Evolutionary conservation across 2,888 invertebrate species (phyloP).

Genomic region (Chaetogeoica ovagalla): DNA sequence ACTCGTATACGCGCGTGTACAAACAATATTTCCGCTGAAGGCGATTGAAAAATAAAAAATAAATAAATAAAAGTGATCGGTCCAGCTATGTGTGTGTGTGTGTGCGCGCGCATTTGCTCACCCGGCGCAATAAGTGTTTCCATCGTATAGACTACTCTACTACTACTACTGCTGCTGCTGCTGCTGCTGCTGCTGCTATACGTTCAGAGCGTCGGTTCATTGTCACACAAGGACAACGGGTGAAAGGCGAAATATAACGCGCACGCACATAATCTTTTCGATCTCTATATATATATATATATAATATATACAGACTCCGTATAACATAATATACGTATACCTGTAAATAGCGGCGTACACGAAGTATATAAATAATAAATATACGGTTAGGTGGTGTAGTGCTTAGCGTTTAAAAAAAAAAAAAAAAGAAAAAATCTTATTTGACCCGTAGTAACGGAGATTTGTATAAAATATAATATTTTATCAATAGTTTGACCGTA

Average conservation of each 20-base stretch:
- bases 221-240: conserved; percentile 48
- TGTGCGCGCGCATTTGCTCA: neutral
- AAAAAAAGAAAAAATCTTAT: neutral
- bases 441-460: neutral
- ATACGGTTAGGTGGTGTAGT: no score
- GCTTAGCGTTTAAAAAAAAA: no score
- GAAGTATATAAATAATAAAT: neutral
- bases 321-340: no score
- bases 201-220: conserved; percentile 11
- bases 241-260: conserved; percentile 43
- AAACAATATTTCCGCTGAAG: conserved; percentile 30
- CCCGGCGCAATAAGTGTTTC: conserved; percentile 6
- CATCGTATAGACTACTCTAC: neutral
- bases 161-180: no score
- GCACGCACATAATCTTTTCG: conserved; percentile 24
- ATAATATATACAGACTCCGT: no score
- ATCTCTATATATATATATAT: conserved; percentile 6
- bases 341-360: neutral
- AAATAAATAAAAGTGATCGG: conserved; percentile 37
- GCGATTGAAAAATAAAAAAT: conserved; percentile 6
- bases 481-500: neutral
- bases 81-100: neutral
- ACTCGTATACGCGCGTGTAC: neutral
- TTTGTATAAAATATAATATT: no score
- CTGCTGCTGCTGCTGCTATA: no score